phyloP scores from a whole-genome alignment of 2,797 vertebrate species.

The Enteromius unitaeniatus region DNA sequence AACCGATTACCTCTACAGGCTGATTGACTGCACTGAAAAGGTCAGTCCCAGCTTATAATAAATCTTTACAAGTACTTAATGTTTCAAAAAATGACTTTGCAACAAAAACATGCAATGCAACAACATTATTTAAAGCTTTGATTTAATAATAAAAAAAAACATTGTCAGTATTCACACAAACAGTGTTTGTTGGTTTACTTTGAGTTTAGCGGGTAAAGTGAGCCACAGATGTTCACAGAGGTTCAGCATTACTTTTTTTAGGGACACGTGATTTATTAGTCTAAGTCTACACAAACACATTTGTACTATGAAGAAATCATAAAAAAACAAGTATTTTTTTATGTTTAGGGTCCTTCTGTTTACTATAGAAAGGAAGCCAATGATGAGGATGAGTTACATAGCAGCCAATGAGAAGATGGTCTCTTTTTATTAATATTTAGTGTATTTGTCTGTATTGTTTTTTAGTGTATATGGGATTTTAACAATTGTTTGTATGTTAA shows the following conservation, averaged over 20 bases:
- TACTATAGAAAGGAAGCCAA: not conserved
- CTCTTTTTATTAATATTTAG: not conserved
- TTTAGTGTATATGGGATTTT: too few species aligned
- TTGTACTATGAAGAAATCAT: not conserved
- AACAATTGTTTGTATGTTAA: not conserved
- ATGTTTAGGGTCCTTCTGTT: not conserved
- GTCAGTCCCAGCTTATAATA: not conserved
- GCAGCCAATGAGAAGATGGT: not conserved
- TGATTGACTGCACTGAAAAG: not conserved
- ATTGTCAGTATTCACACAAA: not conserved
- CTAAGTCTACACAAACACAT: not conserved
- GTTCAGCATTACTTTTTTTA: not conserved
- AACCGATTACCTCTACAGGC: not conserved
- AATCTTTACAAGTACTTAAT: not conserved
- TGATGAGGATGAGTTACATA: not conserved
- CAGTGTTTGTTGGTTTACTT: not conserved
- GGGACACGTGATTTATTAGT: not conserved
- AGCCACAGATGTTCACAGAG: not conserved
- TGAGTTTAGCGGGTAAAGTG: not conserved
- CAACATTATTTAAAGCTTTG: not conserved
- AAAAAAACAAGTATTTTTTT: not conserved
- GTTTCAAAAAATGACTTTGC: not conserved
- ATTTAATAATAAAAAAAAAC: not conserved
- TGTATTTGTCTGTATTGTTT: not conserved
- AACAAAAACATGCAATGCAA: not conserved